Percentiles rank a stretch among this genome's conserved stretches.
phyloP scores from a whole-genome alignment of 2,113 vertebrate species.

The Egretta garzetta region DNA sequence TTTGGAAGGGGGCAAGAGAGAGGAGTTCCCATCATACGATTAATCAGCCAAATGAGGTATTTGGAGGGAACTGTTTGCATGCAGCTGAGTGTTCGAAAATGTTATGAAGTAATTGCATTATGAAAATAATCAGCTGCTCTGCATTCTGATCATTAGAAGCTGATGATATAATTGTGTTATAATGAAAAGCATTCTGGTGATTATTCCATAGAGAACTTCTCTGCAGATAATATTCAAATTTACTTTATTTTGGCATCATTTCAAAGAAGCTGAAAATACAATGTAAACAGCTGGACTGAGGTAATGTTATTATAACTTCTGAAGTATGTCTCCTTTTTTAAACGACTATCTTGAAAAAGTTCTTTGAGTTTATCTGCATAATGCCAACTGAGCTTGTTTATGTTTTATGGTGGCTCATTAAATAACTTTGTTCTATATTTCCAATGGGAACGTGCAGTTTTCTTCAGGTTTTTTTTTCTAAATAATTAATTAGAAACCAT shows the following conservation, averaged over 20 bases:
- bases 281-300: slow-evolving; percentile 58
- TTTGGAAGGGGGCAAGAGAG: not conserved
- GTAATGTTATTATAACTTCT: slow-evolving; percentile 34
- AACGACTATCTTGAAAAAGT: not conserved
- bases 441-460: not conserved
- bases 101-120: slow-evolving; percentile 54
- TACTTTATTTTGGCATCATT: slow-evolving; percentile 51
- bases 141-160: slow-evolving; percentile 62
- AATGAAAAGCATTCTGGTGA: slow-evolving; percentile 69
- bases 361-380: slow-evolving; percentile 15
- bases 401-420: slow-evolving; percentile 13
- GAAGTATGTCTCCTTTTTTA: not conserved
- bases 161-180: slow-evolving; percentile 70
- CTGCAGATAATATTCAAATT: slow-evolving; percentile 60
- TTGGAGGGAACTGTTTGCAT: slow-evolving; percentile 13
- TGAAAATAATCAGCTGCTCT: slow-evolving; percentile 65
- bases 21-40: not conserved
- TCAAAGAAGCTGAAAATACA: slow-evolving; percentile 42
- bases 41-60: slow-evolving; percentile 35
- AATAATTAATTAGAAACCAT: not conserved
- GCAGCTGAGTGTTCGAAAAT: slow-evolving; percentile 49
- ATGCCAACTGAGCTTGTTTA: not conserved
- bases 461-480: not conserved
- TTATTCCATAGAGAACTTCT: slow-evolving; percentile 60
- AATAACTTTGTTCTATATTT: not conserved